phyloP scores from a whole-genome alignment of 2,888 invertebrate species.

The Thymelicus acteon region DNA sequence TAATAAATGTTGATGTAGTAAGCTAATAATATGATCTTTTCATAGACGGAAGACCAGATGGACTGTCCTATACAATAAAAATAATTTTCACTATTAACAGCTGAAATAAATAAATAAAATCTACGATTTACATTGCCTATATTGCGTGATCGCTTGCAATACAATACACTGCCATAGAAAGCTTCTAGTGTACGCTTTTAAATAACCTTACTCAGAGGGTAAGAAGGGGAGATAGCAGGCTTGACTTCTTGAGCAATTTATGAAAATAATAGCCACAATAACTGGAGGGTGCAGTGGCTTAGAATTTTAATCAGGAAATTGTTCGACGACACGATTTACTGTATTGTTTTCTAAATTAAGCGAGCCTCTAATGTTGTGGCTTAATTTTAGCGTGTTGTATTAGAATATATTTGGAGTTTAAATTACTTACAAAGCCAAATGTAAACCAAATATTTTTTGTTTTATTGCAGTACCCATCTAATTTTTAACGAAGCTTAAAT shows the following conservation, averaged over 20 bases:
- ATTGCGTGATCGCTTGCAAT: not conserved
- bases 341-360: slow-evolving; percentile 20
- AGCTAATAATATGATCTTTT: too few species aligned
- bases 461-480: too few species aligned
- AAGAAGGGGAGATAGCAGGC: slow-evolving; percentile 14
- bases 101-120: too few species aligned
- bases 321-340: slow-evolving; percentile 17
- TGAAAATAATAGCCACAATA: slow-evolving; percentile 24
- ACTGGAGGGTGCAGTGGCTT: slow-evolving; percentile 18
- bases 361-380: not conserved
- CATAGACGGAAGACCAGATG: too few species aligned
- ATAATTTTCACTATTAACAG: too few species aligned
- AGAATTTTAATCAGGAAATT: slow-evolving; percentile 33
- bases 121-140: not conserved
- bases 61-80: too few species aligned
- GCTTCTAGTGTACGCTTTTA: not conserved
- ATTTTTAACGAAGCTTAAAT: too few species aligned
- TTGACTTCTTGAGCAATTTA: slow-evolving; percentile 30
- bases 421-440: too few species aligned
- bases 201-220: not conserved
- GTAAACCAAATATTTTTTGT: too few species aligned
- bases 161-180: not conserved
- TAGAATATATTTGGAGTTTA: too few species aligned
- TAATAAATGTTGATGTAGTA: too few species aligned
- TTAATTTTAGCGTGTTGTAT: not conserved